A percentile compares a stretch with the other conserved stretches of the same genome.
phyloP scores from a whole-genome alignment of 2,888 invertebrate genomes.

The Plusia festucae region DNA sequence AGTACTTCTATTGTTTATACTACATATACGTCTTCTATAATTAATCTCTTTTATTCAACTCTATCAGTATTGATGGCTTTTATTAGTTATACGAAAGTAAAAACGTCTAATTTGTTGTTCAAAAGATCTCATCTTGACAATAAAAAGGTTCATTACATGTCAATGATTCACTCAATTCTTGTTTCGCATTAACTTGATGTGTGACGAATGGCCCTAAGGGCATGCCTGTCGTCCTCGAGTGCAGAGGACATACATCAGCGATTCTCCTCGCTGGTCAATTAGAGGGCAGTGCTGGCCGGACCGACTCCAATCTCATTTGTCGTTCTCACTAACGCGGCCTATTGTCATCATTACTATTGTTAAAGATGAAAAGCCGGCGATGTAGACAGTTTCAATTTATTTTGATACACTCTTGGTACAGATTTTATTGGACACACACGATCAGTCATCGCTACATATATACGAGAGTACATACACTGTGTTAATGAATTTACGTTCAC shows the following conservation, averaged over 20 bases:
- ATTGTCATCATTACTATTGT: conserved; percentile 70
- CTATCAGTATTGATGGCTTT: neutral
- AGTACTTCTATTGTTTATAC: conserved; percentile 33
- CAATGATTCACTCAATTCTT: conserved; percentile 68
- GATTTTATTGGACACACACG: conserved; percentile 38
- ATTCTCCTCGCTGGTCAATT: conserved; percentile 84
- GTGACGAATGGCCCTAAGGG: conserved; percentile 76
- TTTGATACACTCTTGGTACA: conserved; percentile 47
- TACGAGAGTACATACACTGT: conserved; percentile 21
- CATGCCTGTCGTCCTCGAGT: conserved; percentile 63
- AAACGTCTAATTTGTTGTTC: neutral
- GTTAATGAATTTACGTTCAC: conserved; percentile 35
- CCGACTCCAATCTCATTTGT: conserved; percentile 70
- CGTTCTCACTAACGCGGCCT: conserved; percentile 66
- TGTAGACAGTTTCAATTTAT: conserved; percentile 49
- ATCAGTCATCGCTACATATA: conserved; percentile 40
- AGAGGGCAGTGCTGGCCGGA: conserved; percentile 63
- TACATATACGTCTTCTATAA: conserved; percentile 5
- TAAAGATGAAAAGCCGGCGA: conserved; percentile 52
- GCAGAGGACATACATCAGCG: conserved; percentile 79
- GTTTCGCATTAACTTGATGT: conserved; percentile 72
- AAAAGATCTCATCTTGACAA: conserved; percentile 31
- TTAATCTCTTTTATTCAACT: neutral
- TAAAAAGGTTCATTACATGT: conserved; percentile 51
- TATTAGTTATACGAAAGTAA: neutral